Evolutionary conservation across 1,140 invertebrate species (phyloP).

Genomic region (Sarcophaga peregrina): DNA sequence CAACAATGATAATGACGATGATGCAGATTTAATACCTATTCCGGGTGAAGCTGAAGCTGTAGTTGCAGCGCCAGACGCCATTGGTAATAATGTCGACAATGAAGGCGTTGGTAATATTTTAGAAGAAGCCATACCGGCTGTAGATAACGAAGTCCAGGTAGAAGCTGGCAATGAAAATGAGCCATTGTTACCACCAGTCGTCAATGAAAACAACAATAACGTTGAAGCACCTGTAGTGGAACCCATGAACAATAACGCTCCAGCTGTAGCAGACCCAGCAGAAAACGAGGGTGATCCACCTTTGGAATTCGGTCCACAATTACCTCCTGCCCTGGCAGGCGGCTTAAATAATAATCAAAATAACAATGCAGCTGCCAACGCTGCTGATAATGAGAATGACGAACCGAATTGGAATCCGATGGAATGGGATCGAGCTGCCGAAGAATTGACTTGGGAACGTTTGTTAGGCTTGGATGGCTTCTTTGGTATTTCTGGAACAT

Average conservation of each 20-base stretch:
- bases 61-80: background rate
- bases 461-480: slow-evolving; percentile 96
- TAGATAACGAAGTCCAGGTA: background rate
- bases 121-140: slow-evolving; percentile 46
- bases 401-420: slow-evolving; percentile 98
- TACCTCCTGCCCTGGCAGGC: slow-evolving; percentile 37
- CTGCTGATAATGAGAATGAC: slow-evolving; percentile 69
- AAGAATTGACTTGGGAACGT: slow-evolving; percentile 98
- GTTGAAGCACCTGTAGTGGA: slow-evolving; percentile 49
- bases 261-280: slow-evolving; percentile 49
- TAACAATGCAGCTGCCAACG: slow-evolving; percentile 54
- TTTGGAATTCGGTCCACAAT: slow-evolving; percentile 43
- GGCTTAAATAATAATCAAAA: slow-evolving; percentile 51
- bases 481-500: slow-evolving; percentile 96
- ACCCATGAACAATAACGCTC: slow-evolving; percentile 56
- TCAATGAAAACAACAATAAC: slow-evolving; percentile 54
- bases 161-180: slow-evolving; percentile 56
- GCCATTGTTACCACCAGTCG: slow-evolving; percentile 49
- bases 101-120: slow-evolving; percentile 55
- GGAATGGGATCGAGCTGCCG: slow-evolving; percentile 97
- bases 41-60: slow-evolving; percentile 54
- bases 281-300: slow-evolving; percentile 50
- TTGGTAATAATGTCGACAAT: slow-evolving; percentile 53
- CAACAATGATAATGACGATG: slow-evolving; percentile 54
- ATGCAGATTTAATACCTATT: slow-evolving; percentile 63